Evolutionary conservation across 2,113 vertebrate species (phyloP).

Genomic region (Nettapus auritus): DNA sequence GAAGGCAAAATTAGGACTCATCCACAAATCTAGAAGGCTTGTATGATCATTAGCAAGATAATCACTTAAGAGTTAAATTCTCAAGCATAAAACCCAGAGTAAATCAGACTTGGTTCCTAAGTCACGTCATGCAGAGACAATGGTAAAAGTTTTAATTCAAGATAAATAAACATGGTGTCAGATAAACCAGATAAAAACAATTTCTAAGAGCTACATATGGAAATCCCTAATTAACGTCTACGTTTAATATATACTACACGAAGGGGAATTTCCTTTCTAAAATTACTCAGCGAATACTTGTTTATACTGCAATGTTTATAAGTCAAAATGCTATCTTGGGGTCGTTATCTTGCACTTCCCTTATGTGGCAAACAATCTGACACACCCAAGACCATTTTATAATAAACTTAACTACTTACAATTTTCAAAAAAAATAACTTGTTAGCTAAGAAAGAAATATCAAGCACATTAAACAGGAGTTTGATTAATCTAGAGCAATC

Average conservation of each 20-base stretch:
- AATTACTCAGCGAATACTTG: background rate
- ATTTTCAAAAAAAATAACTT: background rate
- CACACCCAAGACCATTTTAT: background rate
- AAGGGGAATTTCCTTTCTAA: background rate
- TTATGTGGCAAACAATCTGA: background rate
- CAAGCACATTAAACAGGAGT: background rate
- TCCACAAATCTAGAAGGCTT: background rate
- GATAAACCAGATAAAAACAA: background rate
- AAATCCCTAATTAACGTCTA: background rate
- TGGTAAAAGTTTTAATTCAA: background rate
- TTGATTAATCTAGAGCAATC: conserved; percentile 23
- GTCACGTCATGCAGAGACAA: background rate
- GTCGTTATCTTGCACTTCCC: background rate
- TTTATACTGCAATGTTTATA: background rate
- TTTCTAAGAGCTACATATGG: background rate
- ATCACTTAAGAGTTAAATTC: background rate
- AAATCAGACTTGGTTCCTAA: background rate
- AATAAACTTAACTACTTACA: background rate
- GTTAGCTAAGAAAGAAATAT: background rate
- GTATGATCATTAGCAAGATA: background rate
- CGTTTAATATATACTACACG: background rate
- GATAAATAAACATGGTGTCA: background rate
- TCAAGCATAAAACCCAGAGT: background rate
- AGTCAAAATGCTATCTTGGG: background rate
- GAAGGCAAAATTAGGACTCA: background rate